Conservation (phyloP, 2,888 invertebrate genomes). For the Chloromyia formosa region DNA sequence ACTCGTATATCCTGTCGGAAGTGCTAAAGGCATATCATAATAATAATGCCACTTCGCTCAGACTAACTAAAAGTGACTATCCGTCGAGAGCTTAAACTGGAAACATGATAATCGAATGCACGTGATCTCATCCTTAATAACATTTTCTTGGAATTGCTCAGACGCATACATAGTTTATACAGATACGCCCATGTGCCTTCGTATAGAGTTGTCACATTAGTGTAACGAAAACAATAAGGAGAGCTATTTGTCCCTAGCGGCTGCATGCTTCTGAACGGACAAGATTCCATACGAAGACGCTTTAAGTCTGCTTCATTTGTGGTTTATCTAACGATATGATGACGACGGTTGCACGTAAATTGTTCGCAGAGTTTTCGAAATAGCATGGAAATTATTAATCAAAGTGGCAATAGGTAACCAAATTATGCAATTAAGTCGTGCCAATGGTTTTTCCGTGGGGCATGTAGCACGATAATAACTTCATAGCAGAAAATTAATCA, state of each 20-base stretch:
- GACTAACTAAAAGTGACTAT: not conserved
- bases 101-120: conserved; percentile 35
- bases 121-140: conserved; percentile 36
- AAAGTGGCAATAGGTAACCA: conserved; percentile 3
- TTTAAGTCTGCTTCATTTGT: not conserved
- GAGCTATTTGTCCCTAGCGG: not conserved
- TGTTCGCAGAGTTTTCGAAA: conserved; percentile 17
- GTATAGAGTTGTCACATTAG: not conserved
- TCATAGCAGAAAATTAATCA: too few relatives aligned
- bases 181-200: not conserved
- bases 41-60: conserved; percentile 9
- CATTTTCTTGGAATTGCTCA: not conserved
- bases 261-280: not conserved
- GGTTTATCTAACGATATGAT: too few relatives aligned
- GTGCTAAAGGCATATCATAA: conserved; percentile 6
- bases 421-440: conserved; percentile 9
- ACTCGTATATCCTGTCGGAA: not conserved
- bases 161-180: not conserved
- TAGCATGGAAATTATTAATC: conserved; percentile 29
- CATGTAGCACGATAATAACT: not conserved
- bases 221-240: conserved; percentile 10
- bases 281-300: not conserved
- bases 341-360: too few relatives aligned
- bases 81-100: not conserved
- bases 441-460: too few relatives aligned